A percentile compares a stretch with the other conserved stretches of the same genome.
These are phyloP conservation scores for Rhea americana DNA, from an alignment of 2,113 vertebrate genomes.

Conservation along the genomic window DNA sequence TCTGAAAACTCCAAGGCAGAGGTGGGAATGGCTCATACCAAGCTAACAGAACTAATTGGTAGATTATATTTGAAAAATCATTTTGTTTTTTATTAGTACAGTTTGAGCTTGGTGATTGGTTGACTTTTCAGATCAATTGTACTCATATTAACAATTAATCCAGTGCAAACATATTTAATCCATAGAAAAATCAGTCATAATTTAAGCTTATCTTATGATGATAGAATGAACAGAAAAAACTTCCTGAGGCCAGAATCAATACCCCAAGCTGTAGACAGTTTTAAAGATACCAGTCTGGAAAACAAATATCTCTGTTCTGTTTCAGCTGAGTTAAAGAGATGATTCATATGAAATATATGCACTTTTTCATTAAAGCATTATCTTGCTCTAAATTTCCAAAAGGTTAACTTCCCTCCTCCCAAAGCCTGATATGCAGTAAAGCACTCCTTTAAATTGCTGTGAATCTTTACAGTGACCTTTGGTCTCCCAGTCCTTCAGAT, in stretches of 20 bases:
- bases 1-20: neutral
- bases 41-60: rapidly evolving
- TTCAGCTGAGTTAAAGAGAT: neutral
- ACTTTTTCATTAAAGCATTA: neutral
- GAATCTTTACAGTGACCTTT: neutral
- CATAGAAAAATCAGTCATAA: neutral
- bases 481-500: neutral
- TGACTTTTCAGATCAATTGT: slow-evolving; percentile 2
- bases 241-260: neutral
- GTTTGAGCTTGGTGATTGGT: neutral
- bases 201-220: neutral
- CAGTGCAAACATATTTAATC: slow-evolving; percentile 5
- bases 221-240: slow-evolving; percentile 2
- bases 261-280: neutral
- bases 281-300: slow-evolving; percentile 8
- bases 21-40: neutral
- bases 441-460: neutral
- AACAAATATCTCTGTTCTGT: slow-evolving; percentile 5
- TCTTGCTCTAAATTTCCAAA: neutral
- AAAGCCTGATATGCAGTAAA: neutral
- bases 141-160: neutral
- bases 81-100: neutral
- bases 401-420: neutral
- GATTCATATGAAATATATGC: neutral
- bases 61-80: neutral